A percentile compares a stretch with the other conserved stretches of the same genome.
phyloP scores from a whole-genome alignment of 2,113 vertebrate genomes.

The Beaufortia kweichowensis region DNA sequence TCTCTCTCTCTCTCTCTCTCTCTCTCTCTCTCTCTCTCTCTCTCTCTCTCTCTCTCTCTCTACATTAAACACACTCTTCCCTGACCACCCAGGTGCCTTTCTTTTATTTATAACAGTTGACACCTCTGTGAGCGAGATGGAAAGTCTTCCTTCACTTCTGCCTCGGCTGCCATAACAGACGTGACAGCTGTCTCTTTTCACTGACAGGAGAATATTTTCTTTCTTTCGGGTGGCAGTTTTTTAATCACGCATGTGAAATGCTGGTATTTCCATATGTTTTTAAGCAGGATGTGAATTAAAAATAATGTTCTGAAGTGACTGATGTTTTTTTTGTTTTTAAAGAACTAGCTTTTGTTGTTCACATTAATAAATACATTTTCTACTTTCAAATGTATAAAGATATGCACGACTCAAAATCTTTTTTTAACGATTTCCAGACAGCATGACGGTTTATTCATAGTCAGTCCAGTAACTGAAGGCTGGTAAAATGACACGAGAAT shows the following conservation, averaged over 20 bases:
- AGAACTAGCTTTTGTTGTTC: too few relatives aligned
- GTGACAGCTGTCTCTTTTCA: constrained; percentile 34
- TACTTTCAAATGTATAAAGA: not conserved
- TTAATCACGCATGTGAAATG: constrained; percentile 22
- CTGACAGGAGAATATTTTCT: constrained; percentile 10
- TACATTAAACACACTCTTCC: constrained; percentile 60
- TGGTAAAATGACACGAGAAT: constrained; percentile 57
- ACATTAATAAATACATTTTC: not conserved
- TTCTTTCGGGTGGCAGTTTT: constrained; percentile 4
- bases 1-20: constrained; percentile 64
- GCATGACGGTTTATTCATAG: constrained; percentile 13
- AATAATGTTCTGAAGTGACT: not conserved
- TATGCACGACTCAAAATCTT: not conserved
- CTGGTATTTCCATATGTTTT: constrained; percentile 9
- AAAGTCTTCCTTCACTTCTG: constrained; percentile 19
- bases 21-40: constrained; percentile 65
- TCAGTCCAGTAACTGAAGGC: constrained; percentile 35
- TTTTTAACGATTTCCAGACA: constrained; percentile 2
- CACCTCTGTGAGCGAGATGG: constrained; percentile 41
- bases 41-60: constrained; percentile 50
- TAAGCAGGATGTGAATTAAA: not conserved
- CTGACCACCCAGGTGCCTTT: constrained; percentile 58
- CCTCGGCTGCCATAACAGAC: constrained; percentile 21
- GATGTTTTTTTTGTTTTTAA: not conserved
- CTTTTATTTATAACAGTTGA: constrained; percentile 61